Evolutionary conservation across 1,140 invertebrate species (phyloP).

Genomic region (Nebria ingens): DNA sequence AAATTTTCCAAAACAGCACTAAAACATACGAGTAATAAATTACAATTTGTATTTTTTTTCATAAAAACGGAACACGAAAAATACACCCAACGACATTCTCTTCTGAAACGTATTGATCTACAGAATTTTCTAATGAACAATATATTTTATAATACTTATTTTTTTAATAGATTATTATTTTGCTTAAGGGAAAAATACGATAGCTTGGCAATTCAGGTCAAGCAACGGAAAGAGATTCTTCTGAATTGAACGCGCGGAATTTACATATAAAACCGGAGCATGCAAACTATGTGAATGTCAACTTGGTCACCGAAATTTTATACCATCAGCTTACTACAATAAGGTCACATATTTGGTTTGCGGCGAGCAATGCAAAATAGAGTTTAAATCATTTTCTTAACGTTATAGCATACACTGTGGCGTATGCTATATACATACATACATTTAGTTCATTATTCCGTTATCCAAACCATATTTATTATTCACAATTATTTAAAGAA

Average conservation of each 20-base stretch:
- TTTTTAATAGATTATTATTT: not conserved
- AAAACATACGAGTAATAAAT: not conserved
- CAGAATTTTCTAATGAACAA: not conserved
- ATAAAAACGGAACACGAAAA: not conserved
- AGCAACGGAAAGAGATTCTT: not conserved
- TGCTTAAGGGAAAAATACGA: not conserved
- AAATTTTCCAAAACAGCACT: not conserved
- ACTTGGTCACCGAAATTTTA: not conserved
- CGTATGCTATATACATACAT: too few relatives aligned
- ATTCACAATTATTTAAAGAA: too few relatives aligned
- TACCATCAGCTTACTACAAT: too few relatives aligned
- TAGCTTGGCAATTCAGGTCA: not conserved
- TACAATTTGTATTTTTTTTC: not conserved
- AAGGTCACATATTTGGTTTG: too few relatives aligned
- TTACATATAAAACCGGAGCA: not conserved
- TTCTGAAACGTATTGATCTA: not conserved
- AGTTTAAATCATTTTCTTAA: too few relatives aligned
- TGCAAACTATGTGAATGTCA: not conserved
- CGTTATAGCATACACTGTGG: too few relatives aligned
- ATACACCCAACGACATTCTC: not conserved
- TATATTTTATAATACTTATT: not conserved
- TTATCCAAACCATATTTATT: too few relatives aligned
- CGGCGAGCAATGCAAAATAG: too few relatives aligned
- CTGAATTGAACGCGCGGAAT: not conserved
- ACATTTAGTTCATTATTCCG: too few relatives aligned